Evolutionary conservation across 2,888 invertebrate species (phyloP), one percentile per base, ranked within the genome.

Genomic region (Lacanobia wlatinum): DNA sequence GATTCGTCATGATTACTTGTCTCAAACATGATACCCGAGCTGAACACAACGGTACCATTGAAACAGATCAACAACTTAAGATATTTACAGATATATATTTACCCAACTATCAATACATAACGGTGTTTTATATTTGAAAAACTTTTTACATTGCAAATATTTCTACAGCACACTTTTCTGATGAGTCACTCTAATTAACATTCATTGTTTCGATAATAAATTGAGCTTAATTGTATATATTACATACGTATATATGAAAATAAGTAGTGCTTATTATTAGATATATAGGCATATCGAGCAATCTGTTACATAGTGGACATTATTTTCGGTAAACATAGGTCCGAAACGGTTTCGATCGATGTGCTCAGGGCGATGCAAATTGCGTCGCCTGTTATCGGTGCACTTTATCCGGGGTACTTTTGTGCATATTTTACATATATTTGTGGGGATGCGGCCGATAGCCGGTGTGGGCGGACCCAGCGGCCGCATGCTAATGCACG

Each of bases 371-470:
- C 95, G 89, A 95, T 94, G 95, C 92, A 95, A 95, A 95, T 95
- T 94, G 92, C 94, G 93, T 94, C 93, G 91, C 91, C 92, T 91
- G 91, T 94, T 95, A 96, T 95, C 94, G 92, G 84, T 92, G 92
- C 92, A 94, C 93, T 94, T 95, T 93, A 95, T 94, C 94, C 94
- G 91, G 93, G 92, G 90, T 93, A 93, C 94, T 93, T 94, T 94
- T 93, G 94, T 92, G 94, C 93, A 94, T 95, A 95, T 94, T 95
- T 95, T 94, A 94, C 93, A 94, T 94, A 94, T 91, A 94, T 94
- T 94, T 93, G 92, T 91, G 90, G 91, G 92, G 92, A 92, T 91
- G 92, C 87, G 86, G 90, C 90, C 88, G 93, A 94, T 93, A 92
- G 92, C 88, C 88, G 82, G 90, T 87, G 94, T 94, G 94, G 95